Evolutionary conservation across 2,797 vertebrate species (phyloP), one percentile per base, ranked within the genome.

Genomic region (Karalla daura): DNA sequence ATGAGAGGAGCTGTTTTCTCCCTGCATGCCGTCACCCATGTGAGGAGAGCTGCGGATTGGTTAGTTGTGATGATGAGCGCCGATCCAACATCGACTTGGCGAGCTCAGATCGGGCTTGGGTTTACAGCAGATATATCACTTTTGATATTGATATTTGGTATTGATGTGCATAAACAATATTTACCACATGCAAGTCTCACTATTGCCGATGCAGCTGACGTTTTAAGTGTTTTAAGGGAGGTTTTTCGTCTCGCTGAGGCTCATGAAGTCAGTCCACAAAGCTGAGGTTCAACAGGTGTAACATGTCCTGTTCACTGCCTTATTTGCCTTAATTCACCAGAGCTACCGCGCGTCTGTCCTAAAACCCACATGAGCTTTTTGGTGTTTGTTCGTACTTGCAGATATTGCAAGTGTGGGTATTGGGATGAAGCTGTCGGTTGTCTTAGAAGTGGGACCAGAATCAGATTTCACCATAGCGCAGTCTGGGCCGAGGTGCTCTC

Each of bases 261-360:
- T 66, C 50, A 70, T 50, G 63, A 51, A 70, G 35, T 63, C 40
- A 58, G 9, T 40, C 36, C 39, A 52, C 13, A 49, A 23, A 41
- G 21, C 39, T 33, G 9, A 17, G 44, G 55, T 44, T 40, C 40
- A 33, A 10, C 6, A 17, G 24, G 20, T 59, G 8, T 23, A 17
- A 44, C 33, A 21, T 30, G 41, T 15, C 37, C 9, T 32, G 14
- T 45, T 41, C 25, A 15, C 18, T 14, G 9, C 40, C 24, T 37
- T 1, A 0, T 39, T 39, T 13, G 17, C 1, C 9, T 25, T 9
- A 12, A 21, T 32, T 24, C 32, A 36, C 30, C 44, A 46, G 5
- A 35, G 18, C 28, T 21, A 11, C 11, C 18, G 18, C 10, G 5
- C 9, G 23, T 37, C 35, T 52, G 32, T 24, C 12, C 21, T 15